These are phyloP conservation scores for Caenorhabditis japonica DNA, from an alignment of 2,888 invertebrate genomes.

Conservation along the genomic window DNA sequence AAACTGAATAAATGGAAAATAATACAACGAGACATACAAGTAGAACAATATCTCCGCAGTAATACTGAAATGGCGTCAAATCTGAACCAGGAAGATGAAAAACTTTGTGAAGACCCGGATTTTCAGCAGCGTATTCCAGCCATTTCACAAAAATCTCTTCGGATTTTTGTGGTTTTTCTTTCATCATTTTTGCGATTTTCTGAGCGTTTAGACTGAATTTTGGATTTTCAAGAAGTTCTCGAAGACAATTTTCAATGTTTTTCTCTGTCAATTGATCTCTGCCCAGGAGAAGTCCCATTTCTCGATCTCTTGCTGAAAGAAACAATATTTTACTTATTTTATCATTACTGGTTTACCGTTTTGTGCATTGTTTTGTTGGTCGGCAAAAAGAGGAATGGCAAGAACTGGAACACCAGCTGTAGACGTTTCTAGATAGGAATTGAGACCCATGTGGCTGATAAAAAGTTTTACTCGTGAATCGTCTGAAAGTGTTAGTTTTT, in stretches of 20 bases:
- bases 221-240: constrained; percentile 17
- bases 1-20: too few relatives aligned
- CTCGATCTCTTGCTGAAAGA: constrained; percentile 20
- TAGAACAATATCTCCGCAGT: constrained; percentile 35
- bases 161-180: constrained; percentile 25
- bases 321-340: background rate
- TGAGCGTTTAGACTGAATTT: constrained; percentile 37
- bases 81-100: constrained; percentile 27
- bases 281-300: constrained; percentile 32
- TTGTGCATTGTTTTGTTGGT: constrained; percentile 54
- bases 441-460: constrained; percentile 64
- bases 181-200: constrained; percentile 42
- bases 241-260: constrained; percentile 22
- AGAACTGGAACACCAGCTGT: constrained; percentile 59
- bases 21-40: constrained; percentile 36
- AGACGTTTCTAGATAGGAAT: constrained; percentile 60
- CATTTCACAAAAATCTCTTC: constrained; percentile 41
- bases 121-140: constrained; percentile 48
- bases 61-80: constrained; percentile 34
- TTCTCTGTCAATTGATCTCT: constrained; percentile 17
- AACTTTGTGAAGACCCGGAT: constrained; percentile 39
- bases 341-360: constrained; percentile 17
- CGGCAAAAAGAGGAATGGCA: constrained; percentile 61
- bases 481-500: constrained; percentile 37
- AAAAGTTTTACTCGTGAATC: constrained; percentile 51